phyloP scores from a whole-genome alignment of 2,888 invertebrate genomes.

The Coelopa pilipes region DNA sequence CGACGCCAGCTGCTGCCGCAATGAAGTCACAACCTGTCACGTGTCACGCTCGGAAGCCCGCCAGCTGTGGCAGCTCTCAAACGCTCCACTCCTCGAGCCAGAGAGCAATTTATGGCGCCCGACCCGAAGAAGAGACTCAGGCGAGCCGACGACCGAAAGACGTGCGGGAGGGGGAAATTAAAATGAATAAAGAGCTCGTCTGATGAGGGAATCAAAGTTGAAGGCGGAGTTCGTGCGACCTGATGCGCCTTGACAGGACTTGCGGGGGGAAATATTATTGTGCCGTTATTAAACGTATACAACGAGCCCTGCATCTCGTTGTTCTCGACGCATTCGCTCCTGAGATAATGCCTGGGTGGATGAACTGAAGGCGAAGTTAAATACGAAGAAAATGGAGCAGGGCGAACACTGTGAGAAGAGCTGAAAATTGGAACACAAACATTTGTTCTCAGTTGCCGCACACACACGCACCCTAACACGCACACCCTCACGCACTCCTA shows the following conservation, averaged over 20 bases:
- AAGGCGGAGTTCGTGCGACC: not conserved
- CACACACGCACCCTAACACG: too few relatives aligned
- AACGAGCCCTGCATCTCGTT: too few relatives aligned
- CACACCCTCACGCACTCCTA: too few relatives aligned
- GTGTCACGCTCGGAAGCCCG: constrained; percentile 2
- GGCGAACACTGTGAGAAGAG: too few relatives aligned
- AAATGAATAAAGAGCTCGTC: not conserved
- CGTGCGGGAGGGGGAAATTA: not conserved
- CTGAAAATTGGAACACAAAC: too few relatives aligned
- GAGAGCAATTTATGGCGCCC: constrained; percentile 8
- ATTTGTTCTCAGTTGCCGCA: too few relatives aligned
- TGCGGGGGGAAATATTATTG: too few relatives aligned
- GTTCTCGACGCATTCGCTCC: too few relatives aligned
- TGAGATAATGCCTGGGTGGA: too few relatives aligned
- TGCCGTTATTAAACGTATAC: too few relatives aligned
- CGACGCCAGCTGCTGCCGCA: constrained; percentile 17
- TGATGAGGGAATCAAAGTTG: not conserved
- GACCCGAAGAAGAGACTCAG: not conserved
- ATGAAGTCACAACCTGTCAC: constrained; percentile 13
- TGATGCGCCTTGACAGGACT: not conserved
- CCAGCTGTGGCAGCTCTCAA: constrained; percentile 24
- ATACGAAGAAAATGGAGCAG: too few relatives aligned
- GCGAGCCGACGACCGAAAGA: not conserved
- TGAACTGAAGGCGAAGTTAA: too few relatives aligned
- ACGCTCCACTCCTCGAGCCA: not conserved